Conservation (phyloP, 2,797 vertebrate species). For the Cyclura pinguis region DNA sequence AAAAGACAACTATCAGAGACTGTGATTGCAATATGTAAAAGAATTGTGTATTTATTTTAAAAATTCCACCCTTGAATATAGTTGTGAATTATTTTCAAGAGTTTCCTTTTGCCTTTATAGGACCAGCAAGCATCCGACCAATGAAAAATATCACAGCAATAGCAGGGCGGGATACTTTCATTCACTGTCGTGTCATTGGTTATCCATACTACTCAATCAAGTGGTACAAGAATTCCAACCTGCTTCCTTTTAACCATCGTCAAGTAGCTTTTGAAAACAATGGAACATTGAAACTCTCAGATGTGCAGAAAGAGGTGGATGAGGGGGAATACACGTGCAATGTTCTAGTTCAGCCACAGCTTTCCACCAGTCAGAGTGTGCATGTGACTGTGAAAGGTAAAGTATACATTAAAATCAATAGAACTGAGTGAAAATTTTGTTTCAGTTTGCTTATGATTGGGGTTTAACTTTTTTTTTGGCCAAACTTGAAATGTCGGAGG, state of each 20-base stretch:
- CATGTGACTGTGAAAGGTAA: conserved; percentile 95
- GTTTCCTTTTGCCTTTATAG: conserved; percentile 82
- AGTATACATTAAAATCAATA: neutral
- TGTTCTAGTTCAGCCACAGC: conserved; percentile 95
- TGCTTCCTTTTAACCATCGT: conserved; percentile 97
- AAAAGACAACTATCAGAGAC: conserved; percentile 34
- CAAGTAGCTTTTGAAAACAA: conserved; percentile 99
- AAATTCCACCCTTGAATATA: conserved; percentile 33
- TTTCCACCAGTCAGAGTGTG: conserved; percentile 96
- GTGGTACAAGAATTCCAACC: conserved; percentile 98
- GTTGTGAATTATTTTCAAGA: conserved; percentile 86
- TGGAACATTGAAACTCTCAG: conserved; percentile 94
- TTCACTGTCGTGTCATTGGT: conserved; percentile 97
- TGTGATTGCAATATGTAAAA: neutral
- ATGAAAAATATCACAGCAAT: conserved; percentile 99
- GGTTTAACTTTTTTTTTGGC: neutral
- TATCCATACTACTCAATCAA: conserved; percentile 99
- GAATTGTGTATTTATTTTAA: conserved; percentile 29
- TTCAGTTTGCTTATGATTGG: neutral
- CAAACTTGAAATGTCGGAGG: neutral
- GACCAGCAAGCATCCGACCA: conserved; percentile 95
- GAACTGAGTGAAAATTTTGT: neutral
- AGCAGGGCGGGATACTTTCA: conserved; percentile 94
- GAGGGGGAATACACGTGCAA: conserved; percentile 98
- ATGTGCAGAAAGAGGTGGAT: conserved; percentile 95